phyloP scores from a whole-genome alignment of 2,888 invertebrate genomes.

The Drosophila vallismaia region DNA sequence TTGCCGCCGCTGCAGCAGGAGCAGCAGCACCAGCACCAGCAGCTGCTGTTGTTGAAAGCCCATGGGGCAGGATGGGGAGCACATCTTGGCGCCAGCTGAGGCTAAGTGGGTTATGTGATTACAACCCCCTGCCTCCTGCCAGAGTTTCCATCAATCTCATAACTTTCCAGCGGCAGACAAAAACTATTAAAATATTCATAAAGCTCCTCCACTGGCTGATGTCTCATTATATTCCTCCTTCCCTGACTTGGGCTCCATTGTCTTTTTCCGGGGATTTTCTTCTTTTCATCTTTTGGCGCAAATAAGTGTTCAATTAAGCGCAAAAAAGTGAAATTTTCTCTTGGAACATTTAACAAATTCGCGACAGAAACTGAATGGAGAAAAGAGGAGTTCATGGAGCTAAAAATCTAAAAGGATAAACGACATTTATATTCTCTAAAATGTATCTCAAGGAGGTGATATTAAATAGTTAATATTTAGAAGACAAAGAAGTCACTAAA shows the following conservation, averaged over 20 bases:
- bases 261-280: conserved; percentile 12
- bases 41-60: conserved; percentile 58
- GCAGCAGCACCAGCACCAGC: conserved; percentile 11
- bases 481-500: too few species aligned
- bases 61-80: background rate
- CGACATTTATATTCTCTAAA: background rate
- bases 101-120: conserved; percentile 62
- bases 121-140: conserved; percentile 31
- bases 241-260: conserved; percentile 9
- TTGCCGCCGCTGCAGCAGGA: conserved; percentile 47
- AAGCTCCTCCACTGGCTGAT: background rate
- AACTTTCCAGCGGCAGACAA: conserved; percentile 34
- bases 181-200: conserved; percentile 59
- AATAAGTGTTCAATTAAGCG: conserved; percentile 65
- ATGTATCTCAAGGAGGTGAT: too few species aligned
- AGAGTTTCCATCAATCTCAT: conserved; percentile 20
- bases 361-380: conserved; percentile 6
- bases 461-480: too few species aligned
- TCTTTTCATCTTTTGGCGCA: conserved; percentile 26
- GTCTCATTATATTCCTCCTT: conserved; percentile 5
- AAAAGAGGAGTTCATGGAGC: background rate
- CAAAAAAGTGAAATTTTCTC: conserved; percentile 52
- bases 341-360: conserved; percentile 64
- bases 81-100: conserved; percentile 49
- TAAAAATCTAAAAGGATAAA: background rate